phyloP scores from a whole-genome alignment of 2,797 vertebrate species.

The Etheostoma nigrum region DNA sequence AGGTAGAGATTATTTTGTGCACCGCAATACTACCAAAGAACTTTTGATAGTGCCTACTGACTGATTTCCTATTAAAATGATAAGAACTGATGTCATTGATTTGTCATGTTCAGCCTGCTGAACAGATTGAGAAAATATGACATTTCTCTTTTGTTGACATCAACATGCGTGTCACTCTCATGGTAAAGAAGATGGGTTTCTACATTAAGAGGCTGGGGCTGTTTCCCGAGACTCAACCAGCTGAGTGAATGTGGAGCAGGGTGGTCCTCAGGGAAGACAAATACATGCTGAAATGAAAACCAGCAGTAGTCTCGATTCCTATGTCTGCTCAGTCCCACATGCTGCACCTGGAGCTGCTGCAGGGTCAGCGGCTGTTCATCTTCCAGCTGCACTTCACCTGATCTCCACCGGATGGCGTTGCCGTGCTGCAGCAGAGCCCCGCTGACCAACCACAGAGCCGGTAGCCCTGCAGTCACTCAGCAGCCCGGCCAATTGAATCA shows the following conservation, averaged over 20 bases:
- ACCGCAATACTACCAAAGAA: not conserved
- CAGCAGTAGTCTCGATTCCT: not conserved
- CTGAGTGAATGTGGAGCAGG: not conserved
- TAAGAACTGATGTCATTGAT: not conserved
- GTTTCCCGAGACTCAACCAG: not conserved
- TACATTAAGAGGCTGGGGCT: not conserved
- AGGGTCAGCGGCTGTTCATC: constrained; percentile 11
- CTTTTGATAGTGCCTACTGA: not conserved
- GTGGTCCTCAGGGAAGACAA: not conserved
- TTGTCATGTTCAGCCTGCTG: not conserved
- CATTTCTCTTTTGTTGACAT: not conserved
- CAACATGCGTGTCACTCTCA: not conserved
- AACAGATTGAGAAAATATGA: not conserved
- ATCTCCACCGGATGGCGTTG: constrained; percentile 82
- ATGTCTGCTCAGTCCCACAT: not conserved
- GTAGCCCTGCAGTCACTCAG: constrained; percentile 59
- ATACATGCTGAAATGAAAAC: constrained; percentile 1
- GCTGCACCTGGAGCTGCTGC: constrained; percentile 23
- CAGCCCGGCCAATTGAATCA: constrained; percentile 64
- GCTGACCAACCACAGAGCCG: constrained; percentile 58
- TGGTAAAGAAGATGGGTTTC: not conserved
- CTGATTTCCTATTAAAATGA: constrained; percentile 7
- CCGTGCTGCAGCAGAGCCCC: constrained; percentile 63
- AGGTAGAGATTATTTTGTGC: constrained; percentile 6
- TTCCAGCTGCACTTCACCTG: constrained; percentile 23